These are phyloP conservation scores for Ptychoptera contaminata DNA, from an alignment of 2,888 invertebrate genomes.

Conservation along the genomic window DNA sequence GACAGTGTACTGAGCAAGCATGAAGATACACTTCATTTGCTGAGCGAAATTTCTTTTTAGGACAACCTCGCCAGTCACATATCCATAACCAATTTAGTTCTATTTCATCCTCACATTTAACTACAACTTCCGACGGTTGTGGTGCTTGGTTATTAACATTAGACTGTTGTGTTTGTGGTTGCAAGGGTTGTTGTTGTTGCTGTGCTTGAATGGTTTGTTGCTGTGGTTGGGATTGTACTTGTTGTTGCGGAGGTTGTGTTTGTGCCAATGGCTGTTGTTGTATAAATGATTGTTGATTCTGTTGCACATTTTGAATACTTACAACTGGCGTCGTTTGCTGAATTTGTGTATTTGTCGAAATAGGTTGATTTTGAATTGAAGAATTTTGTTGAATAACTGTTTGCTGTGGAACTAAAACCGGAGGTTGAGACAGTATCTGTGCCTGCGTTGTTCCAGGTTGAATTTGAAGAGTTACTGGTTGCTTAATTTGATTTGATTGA, in stretches of 20 bases:
- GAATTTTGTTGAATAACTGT: constrained; percentile 2
- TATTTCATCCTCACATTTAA: constrained; percentile 14
- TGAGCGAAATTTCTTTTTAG: constrained; percentile 51
- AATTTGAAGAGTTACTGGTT: constrained; percentile 20
- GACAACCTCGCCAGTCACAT: constrained; percentile 92
- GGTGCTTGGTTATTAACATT: not conserved
- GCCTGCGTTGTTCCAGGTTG: constrained; percentile 18
- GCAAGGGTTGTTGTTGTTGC: constrained; percentile 7
- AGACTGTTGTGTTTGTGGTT: constrained; percentile 1
- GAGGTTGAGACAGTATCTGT: constrained; percentile 4
- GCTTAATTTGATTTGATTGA: constrained; percentile 11
- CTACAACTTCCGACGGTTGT: not conserved
- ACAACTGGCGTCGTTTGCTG: too few relatives aligned
- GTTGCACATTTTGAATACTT: not conserved
- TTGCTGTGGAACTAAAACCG: constrained; percentile 3
- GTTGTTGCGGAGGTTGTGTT: constrained; percentile 20
- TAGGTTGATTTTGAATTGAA: not conserved
- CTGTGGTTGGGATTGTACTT: constrained; percentile 14
- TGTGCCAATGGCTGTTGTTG: constrained; percentile 10
- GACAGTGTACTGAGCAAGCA: constrained; percentile 72
- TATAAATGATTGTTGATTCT: constrained; percentile 7
- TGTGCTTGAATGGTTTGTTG: constrained; percentile 12
- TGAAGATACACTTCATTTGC: constrained; percentile 74
- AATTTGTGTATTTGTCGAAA: not conserved
- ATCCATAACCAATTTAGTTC: constrained; percentile 41